Evolutionary conservation across 1,140 invertebrate species (phyloP), one percentile per base, ranked within the genome.

Genomic region (Parasteatoda tepidariorum): DNA sequence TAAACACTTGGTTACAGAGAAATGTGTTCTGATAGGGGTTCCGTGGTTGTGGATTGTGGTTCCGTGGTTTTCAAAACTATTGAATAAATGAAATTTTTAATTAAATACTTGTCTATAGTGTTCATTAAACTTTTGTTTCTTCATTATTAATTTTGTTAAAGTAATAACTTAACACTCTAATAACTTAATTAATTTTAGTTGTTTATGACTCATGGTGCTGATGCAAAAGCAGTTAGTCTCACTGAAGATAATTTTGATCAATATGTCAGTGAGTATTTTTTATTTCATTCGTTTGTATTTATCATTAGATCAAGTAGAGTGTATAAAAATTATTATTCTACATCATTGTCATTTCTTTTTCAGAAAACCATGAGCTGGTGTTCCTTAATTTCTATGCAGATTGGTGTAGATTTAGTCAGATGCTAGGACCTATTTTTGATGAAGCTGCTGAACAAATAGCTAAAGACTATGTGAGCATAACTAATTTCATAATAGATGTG

Each of bases 361-460:
- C 64, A 86, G 84, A 30, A 33, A 66, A 64, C 31, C 70, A 87
- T 84, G 86, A 87, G 76, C 48, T 87, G 30, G 85, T 87, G 15
- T 87, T 87, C 61, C 30, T 87, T 2, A 87, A 87, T 73, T 87
- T 87, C 64, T 87, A 87, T 83, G 86, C 85, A 33, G 85, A 86
- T 78, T 86, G 91, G 91, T 92, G 91, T 86, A 88, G 91, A 85
- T 93, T 92, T 87, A 99, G 97, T 91, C 98, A 98, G 91, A 93
- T 98, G 88, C 90, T 99, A 87, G 94, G 95, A 86, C 98, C 98
- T 34, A 94, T 98, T 88, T 99, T 98, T 91, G 96, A 98, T 90
- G 96, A 99, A 90, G 94, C 97, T 34, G 95, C 97, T 26, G 94
- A 95, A 86, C 96, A 96, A 92, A 92, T 99, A 70, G 91, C 88